phyloP scores from a whole-genome alignment of 2,113 vertebrate genomes.

The Okapia johnstoni region DNA sequence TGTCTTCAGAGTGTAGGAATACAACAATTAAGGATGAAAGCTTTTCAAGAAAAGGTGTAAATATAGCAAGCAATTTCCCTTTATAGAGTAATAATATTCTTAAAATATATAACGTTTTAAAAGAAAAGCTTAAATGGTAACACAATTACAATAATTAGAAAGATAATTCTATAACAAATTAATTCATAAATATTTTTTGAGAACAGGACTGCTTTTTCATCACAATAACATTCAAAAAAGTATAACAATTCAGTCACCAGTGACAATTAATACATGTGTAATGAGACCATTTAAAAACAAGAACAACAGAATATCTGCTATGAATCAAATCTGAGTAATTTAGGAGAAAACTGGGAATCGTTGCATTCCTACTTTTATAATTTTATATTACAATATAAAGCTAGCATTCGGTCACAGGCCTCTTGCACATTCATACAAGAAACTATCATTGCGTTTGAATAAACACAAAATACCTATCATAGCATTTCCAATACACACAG shows the following conservation, averaged over 20 bases:
- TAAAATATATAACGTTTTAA: constrained; percentile 35
- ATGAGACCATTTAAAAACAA: constrained; percentile 65
- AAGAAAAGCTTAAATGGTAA: constrained; percentile 49
- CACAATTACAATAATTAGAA: constrained; percentile 62
- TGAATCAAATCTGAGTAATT: constrained; percentile 67
- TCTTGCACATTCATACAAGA: constrained; percentile 86
- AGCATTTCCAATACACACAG: constrained; percentile 83
- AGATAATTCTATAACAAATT: constrained; percentile 72
- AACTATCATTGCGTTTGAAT: constrained; percentile 81
- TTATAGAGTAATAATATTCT: constrained; percentile 35
- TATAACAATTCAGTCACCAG: constrained; percentile 64
- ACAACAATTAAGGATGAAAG: constrained; percentile 81
- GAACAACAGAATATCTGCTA: constrained; percentile 59
- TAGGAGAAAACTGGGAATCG: constrained; percentile 77
- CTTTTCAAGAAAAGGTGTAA: constrained; percentile 57
- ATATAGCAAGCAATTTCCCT: constrained; percentile 45
- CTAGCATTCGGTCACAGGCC: constrained; percentile 82
- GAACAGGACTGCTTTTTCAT: constrained; percentile 69
- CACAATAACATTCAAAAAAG: constrained; percentile 54
- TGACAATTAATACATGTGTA: constrained; percentile 60
- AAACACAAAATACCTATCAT: constrained; percentile 84
- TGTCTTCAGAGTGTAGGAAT: constrained; percentile 78
- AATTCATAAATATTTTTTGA: constrained; percentile 70
- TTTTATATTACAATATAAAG: constrained; percentile 79
- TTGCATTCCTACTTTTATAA: constrained; percentile 82